Percentiles rank a stretch among this genome's conserved stretches.
These are phyloP conservation scores for Drosophila nigrodunni DNA, from an alignment of 1,140 invertebrate species.

Conservation along the genomic window DNA sequence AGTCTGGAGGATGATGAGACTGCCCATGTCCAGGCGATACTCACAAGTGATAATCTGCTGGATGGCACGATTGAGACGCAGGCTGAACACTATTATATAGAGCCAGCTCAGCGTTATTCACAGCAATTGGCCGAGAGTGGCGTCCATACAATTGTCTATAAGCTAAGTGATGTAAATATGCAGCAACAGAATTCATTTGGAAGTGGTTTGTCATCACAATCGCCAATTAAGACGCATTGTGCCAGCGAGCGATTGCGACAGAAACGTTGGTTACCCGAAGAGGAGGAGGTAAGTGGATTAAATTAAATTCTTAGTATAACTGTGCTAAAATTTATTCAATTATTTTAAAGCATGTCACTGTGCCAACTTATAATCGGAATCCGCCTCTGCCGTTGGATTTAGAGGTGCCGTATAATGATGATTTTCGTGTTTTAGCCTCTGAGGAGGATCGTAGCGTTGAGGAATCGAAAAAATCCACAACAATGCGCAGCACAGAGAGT, in stretches of 20 bases:
- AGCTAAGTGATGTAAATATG: slow-evolving; percentile 91
- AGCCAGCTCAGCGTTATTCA: slow-evolving; percentile 92
- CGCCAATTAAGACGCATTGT: slow-evolving; percentile 72
- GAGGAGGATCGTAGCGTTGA: slow-evolving; percentile 67
- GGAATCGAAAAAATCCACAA: slow-evolving; percentile 47
- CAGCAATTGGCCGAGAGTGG: slow-evolving; percentile 85
- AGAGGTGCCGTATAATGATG: slow-evolving; percentile 87
- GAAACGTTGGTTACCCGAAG: slow-evolving; percentile 85
- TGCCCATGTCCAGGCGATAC: slow-evolving; percentile 93
- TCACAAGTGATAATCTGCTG: slow-evolving; percentile 94
- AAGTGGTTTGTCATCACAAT: slow-evolving; percentile 51
- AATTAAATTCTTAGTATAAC: not conserved
- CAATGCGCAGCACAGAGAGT: slow-evolving; percentile 69
- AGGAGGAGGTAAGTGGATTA: slow-evolving; percentile 20
- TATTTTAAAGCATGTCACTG: slow-evolving; percentile 67
- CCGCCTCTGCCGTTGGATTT: slow-evolving; percentile 87
- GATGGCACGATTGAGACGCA: slow-evolving; percentile 93
- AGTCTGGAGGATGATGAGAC: slow-evolving; percentile 93
- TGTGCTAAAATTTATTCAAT: not conserved
- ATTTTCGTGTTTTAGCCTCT: slow-evolving; percentile 85
- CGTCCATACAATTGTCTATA: slow-evolving; percentile 93
- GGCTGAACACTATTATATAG: slow-evolving; percentile 93
- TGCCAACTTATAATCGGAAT: slow-evolving; percentile 86
- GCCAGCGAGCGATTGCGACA: slow-evolving; percentile 76
- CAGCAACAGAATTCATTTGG: slow-evolving; percentile 56